These are phyloP conservation scores for Hippocampus zosterae DNA, from an alignment of 2,113 vertebrate species.

Conservation along the genomic window DNA sequence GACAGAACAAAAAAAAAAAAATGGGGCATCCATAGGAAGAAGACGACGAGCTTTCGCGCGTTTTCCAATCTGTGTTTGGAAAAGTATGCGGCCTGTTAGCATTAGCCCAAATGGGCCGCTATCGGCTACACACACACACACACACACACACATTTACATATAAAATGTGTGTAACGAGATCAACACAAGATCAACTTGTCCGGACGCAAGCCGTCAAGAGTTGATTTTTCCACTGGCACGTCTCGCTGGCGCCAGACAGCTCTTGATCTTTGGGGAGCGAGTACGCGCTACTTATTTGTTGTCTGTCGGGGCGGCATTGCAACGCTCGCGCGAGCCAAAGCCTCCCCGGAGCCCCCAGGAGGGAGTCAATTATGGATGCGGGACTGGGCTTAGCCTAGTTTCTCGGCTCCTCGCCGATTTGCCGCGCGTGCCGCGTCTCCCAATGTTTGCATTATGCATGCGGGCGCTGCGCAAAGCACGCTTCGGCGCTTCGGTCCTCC, in stretches of 20 bases:
- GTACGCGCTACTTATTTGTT: neutral
- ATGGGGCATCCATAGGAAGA: neutral
- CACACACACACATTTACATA: neutral
- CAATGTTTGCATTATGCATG: conserved; percentile 44
- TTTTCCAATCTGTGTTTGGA: too few relatives aligned
- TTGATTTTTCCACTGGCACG: too few relatives aligned
- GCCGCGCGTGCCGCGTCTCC: conserved; percentile 33
- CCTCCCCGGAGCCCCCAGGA: conserved; percentile 28
- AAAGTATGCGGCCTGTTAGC: too few relatives aligned
- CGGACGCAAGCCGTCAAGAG: too few relatives aligned
- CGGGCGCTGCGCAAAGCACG: neutral
- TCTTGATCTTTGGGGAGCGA: neutral
- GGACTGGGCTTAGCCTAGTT: conserved; percentile 44
- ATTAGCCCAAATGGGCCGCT: too few relatives aligned
- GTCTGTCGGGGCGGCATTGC: neutral
- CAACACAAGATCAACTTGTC: too few relatives aligned
- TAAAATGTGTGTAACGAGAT: too few relatives aligned
- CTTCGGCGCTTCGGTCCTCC: neutral
- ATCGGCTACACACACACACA: neutral
- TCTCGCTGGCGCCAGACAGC: neutral
- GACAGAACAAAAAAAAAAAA: neutral
- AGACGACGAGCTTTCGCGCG: too few relatives aligned
- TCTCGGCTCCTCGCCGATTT: conserved; percentile 39
- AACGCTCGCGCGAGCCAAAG: conserved; percentile 8
- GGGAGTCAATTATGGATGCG: conserved; percentile 33